A percentile compares a stretch with the other conserved stretches of the same genome.
These are phyloP conservation scores for Corythucha ciliata DNA, from an alignment of 2,888 invertebrate genomes.

Conservation along the genomic window DNA sequence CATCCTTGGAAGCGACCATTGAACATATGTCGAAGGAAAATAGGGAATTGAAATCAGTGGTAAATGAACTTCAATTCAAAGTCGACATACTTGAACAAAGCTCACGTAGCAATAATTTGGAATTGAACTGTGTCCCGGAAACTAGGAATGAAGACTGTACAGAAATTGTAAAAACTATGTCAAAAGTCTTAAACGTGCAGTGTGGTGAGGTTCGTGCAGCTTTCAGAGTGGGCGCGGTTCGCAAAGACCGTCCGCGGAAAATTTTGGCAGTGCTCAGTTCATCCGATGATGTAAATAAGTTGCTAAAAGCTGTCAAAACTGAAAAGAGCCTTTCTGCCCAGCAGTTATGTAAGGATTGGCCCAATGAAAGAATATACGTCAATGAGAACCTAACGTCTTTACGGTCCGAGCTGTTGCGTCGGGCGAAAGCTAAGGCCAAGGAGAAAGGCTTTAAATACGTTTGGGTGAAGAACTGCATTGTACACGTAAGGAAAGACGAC, in stretches of 20 bases:
- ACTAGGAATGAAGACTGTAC: neutral
- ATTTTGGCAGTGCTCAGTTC: conserved; percentile 2
- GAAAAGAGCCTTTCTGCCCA: conserved; percentile 1
- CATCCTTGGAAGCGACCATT: neutral
- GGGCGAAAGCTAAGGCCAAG: conserved; percentile 1
- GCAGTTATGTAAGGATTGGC: neutral
- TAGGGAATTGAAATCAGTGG: neutral
- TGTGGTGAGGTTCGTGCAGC: conserved; percentile 6
- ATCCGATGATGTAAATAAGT: neutral
- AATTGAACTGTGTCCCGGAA: conserved; percentile 1
- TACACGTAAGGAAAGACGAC: conserved; percentile 10
- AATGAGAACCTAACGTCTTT: conserved; percentile 1
- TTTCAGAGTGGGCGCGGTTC: conserved; percentile 10
- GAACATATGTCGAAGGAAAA: conserved; percentile 1
- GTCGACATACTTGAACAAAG: conserved; percentile 7
- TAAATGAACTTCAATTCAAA: conserved; percentile 4
- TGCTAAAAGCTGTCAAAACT: neutral
- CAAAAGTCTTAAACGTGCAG: neutral
- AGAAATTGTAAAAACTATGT: neutral
- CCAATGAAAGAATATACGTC: neutral
- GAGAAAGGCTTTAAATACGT: conserved; percentile 6
- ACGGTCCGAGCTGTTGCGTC: neutral
- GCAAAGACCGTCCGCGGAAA: conserved; percentile 5
- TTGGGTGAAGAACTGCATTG: conserved; percentile 14
- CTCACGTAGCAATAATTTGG: conserved; percentile 7